These are phyloP conservation scores for Drosophila peninsularis DNA, from an alignment of 2,888 invertebrate genomes.

Conservation along the genomic window DNA sequence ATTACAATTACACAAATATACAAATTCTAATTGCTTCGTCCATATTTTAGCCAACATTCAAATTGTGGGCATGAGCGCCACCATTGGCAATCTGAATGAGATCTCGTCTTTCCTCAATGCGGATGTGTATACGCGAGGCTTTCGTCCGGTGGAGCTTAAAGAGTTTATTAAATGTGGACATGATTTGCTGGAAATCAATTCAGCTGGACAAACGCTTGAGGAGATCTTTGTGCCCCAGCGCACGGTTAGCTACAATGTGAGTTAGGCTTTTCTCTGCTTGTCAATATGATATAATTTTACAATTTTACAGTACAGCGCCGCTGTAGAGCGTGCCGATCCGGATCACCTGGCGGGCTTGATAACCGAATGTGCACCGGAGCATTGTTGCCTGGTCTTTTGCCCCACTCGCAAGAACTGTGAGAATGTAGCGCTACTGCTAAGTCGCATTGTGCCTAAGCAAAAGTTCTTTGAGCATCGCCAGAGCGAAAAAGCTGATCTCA, in stretches of 20 bases:
- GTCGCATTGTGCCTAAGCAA: slow-evolving; percentile 87
- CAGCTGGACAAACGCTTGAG: slow-evolving; percentile 84
- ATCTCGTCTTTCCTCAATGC: slow-evolving; percentile 92
- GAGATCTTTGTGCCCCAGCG: slow-evolving; percentile 86
- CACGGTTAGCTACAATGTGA: slow-evolving; percentile 85
- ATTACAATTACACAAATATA: background rate
- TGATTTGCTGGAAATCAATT: slow-evolving; percentile 86
- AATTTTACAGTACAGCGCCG: slow-evolving; percentile 87
- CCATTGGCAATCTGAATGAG: slow-evolving; percentile 95
- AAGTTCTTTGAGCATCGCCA: slow-evolving; percentile 86
- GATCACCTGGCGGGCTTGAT: slow-evolving; percentile 92
- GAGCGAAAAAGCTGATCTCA: slow-evolving; percentile 87
- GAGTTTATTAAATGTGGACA: slow-evolving; percentile 92
- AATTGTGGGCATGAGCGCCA: slow-evolving; percentile 98
- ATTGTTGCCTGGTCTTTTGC: slow-evolving; percentile 95
- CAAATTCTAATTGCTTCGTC: background rate
- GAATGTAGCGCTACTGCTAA: slow-evolving; percentile 92
- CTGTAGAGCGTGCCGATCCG: slow-evolving; percentile 88
- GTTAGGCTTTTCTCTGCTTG: background rate
- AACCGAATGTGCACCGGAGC: slow-evolving; percentile 91
- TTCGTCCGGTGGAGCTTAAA: slow-evolving; percentile 93
- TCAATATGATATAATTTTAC: background rate
- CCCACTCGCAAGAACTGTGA: slow-evolving; percentile 96
- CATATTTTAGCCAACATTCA: slow-evolving; percentile 88
- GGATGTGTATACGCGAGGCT: slow-evolving; percentile 92